Evolutionary conservation across 2,888 invertebrate species (phyloP), one percentile per base, ranked within the genome.

Genomic region (Pterostichus niger): DNA sequence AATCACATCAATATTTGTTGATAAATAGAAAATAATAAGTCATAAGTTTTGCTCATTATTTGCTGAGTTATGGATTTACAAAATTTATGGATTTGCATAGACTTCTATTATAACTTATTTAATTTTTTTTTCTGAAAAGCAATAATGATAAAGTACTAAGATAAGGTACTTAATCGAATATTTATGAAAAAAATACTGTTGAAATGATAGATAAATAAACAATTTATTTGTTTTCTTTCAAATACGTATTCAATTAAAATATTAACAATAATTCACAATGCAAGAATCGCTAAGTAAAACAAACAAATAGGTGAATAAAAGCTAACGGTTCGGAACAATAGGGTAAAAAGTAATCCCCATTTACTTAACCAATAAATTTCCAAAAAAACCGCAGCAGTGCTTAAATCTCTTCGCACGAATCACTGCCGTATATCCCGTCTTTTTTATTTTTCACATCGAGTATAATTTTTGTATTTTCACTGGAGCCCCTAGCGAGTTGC

Each of bases 401-500:
- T 56, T 77, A 77, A 77, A 77, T 77, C 77, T 52, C 56, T 24
- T 15, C n/a, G 56, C 77, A 56, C 56, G 56, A 77, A 77, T 78
- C 61, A 61, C 24, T 78, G 31, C 46, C 61, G 13, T 35, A 59
- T 56, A 35, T 77, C 44, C 56, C 15, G 13, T 78, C 44, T 49
- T 79, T 79, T 79, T 64, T 79, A 79, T 79, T 79, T 77, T 79
- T 46, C 64, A 49, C 56, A 35, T 56, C 44, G 49, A 44, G 79
- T 68, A 68, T 79, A 64, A 79, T 79, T 79, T 68, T 49, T 24
- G 79, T 79, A 68, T 79, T 79, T 76, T 76, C 76, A 76, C 76
- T 11, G 24, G n/a, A 13, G 31, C 31, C 49, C 68, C 79, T n/a
- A n/a, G 78, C 46, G 75, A 9, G 24, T 24, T 24, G 24, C 24